These are phyloP conservation scores for Eupithecia centaureata DNA, from an alignment of 2,888 invertebrate species.

Conservation along the genomic window DNA sequence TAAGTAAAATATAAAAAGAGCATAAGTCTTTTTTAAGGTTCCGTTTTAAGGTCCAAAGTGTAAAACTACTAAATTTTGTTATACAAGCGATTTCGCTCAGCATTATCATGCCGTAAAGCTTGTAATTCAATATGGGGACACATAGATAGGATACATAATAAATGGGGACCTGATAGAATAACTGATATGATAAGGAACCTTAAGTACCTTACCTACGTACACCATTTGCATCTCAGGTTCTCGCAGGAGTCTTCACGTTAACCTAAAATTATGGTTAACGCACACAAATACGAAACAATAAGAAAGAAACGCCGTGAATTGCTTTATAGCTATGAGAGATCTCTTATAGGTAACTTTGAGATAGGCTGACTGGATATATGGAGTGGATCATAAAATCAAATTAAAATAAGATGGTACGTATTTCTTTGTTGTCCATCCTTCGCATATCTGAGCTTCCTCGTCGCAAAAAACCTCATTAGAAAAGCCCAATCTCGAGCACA, in stretches of 20 bases:
- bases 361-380: not conserved
- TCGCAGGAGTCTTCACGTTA: not conserved
- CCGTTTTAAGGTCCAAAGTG: too few species aligned
- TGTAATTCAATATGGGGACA: too few species aligned
- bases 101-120: too few species aligned
- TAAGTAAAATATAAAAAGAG: too few species aligned
- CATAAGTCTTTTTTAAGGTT: too few species aligned
- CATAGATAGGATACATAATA: too few species aligned
- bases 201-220: too few species aligned
- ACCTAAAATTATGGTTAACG: not conserved
- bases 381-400: not conserved
- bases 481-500: conserved; percentile 11
- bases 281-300: not conserved
- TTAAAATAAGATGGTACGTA: not conserved
- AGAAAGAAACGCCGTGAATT: not conserved
- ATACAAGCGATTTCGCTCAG: not conserved
- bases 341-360: not conserved
- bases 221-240: too few species aligned
- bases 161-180: too few species aligned
- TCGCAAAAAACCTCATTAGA: conserved; percentile 9
- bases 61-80: not conserved
- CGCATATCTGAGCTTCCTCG: not conserved
- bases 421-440: conserved; percentile 4
- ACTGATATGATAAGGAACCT: too few species aligned
- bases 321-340: not conserved